Evolutionary conservation across 2,888 invertebrate species (phyloP).

Genomic region (Clepsis dumicolana): DNA sequence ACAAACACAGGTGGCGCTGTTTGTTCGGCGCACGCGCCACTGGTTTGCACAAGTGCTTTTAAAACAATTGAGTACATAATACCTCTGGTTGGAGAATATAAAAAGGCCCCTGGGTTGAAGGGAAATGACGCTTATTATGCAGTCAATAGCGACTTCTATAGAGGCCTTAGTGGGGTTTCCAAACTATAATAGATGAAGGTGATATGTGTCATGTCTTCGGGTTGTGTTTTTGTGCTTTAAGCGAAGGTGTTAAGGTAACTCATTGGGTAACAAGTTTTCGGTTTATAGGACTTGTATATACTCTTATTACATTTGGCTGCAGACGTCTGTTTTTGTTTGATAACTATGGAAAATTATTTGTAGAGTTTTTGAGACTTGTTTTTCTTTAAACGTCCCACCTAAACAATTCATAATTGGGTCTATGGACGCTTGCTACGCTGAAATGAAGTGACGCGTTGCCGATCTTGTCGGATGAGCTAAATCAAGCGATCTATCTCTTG

Average conservation of each 20-base stretch:
- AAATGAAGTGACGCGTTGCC: too few species aligned
- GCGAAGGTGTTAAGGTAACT: neutral
- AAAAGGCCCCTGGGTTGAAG: neutral
- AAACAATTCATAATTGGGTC: too few species aligned
- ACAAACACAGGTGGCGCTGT: slow-evolving; percentile 32
- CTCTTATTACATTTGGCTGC: neutral
- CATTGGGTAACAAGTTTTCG: neutral
- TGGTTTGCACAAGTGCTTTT: slow-evolving; percentile 28
- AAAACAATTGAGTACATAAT: slow-evolving; percentile 9
- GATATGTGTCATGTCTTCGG: neutral
- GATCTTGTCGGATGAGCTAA: too few species aligned
- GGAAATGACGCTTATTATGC: neutral
- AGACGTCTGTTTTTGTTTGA: slow-evolving; percentile 11
- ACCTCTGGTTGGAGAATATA: neutral
- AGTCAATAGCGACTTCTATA: neutral
- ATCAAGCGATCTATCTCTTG: too few species aligned
- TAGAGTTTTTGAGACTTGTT: neutral
- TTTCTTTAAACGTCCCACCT: too few species aligned
- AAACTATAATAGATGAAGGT: neutral
- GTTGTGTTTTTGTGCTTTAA: neutral
- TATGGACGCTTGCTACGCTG: too few species aligned
- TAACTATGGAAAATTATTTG: neutral
- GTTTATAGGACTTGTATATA: neutral
- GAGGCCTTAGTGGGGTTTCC: too few species aligned
- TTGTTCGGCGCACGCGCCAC: slow-evolving; percentile 32